Evolutionary conservation across 2,113 vertebrate species (phyloP).

Genomic region (Polypterus bichir): DNA sequence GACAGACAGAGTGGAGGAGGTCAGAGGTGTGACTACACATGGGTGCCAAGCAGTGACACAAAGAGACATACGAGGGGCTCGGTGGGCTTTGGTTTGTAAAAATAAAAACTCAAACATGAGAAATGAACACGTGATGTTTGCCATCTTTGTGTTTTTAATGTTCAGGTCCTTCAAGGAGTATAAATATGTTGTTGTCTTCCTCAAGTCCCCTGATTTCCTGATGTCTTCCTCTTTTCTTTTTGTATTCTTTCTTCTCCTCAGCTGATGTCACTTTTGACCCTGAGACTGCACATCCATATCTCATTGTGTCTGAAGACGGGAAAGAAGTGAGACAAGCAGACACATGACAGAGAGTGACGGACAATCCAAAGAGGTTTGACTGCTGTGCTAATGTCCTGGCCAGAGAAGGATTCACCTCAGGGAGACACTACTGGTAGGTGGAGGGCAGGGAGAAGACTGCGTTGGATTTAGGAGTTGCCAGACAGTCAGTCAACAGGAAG

Average conservation of each 20-base stretch:
- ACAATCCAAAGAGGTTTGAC: constrained; percentile 34
- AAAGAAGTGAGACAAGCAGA: constrained; percentile 36
- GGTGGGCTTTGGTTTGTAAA: too few relatives aligned
- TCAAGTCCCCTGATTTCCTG: too few relatives aligned
- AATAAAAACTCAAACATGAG: too few relatives aligned
- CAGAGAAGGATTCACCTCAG: constrained; percentile 31
- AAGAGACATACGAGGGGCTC: too few relatives aligned
- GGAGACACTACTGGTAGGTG: constrained; percentile 49
- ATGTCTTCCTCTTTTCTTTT: too few relatives aligned
- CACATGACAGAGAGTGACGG: constrained; percentile 20
- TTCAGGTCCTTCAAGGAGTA: too few relatives aligned
- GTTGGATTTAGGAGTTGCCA: constrained; percentile 58
- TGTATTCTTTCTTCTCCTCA: constrained; percentile 17
- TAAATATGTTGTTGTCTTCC: too few relatives aligned
- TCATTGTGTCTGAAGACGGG: constrained; percentile 37
- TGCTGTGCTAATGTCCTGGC: constrained; percentile 35
- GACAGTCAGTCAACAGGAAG: constrained; percentile 45
- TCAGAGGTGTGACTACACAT: too few relatives aligned
- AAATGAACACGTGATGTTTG: too few relatives aligned
- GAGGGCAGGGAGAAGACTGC: constrained; percentile 51
- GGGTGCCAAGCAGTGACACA: too few relatives aligned
- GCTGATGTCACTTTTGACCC: constrained; percentile 39
- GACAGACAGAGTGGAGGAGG: too few relatives aligned
- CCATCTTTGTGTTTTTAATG: too few relatives aligned
- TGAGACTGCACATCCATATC: constrained; percentile 46